Evolutionary conservation across 2,888 invertebrate species (phyloP).

Genomic region (Callinectes sapidus): DNA sequence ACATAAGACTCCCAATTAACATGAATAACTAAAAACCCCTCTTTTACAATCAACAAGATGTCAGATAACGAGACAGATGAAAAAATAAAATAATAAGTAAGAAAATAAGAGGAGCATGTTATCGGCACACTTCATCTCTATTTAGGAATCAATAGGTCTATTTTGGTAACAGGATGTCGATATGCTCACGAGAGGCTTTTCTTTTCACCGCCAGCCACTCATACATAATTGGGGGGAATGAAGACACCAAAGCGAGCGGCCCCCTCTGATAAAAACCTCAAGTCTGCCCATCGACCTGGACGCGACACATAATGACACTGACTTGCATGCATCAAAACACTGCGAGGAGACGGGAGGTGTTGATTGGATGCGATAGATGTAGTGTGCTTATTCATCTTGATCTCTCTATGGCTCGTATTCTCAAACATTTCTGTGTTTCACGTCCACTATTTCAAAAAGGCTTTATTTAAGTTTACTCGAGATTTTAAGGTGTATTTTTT

Average conservation of each 20-base stretch:
- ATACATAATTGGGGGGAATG: neutral
- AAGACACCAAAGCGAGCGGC: neutral
- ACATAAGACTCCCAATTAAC: neutral
- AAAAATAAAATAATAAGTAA: neutral
- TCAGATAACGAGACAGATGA: neutral
- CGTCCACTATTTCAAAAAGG: no score
- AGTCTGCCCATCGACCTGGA: neutral
- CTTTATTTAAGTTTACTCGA: no score
- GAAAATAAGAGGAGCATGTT: neutral
- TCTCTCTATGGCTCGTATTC: no score
- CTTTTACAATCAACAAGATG: neutral
- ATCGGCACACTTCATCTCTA: conserved; percentile 22
- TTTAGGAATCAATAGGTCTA: neutral
- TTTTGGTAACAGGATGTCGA: conserved; percentile 22
- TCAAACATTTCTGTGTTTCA: no score
- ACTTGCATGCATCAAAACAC: no score
- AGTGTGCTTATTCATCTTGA: no score
- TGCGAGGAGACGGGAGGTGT: no score
- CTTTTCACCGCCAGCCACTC: neutral
- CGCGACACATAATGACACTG: neutral
- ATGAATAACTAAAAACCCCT: neutral
- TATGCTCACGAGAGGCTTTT: neutral
- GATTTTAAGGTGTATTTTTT: no score
- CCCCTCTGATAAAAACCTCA: neutral
- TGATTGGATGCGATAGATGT: no score